Base-by-base conservation (phyloP, 2,113 vertebrate genomes). In the Solenodon paradoxus region DNA sequence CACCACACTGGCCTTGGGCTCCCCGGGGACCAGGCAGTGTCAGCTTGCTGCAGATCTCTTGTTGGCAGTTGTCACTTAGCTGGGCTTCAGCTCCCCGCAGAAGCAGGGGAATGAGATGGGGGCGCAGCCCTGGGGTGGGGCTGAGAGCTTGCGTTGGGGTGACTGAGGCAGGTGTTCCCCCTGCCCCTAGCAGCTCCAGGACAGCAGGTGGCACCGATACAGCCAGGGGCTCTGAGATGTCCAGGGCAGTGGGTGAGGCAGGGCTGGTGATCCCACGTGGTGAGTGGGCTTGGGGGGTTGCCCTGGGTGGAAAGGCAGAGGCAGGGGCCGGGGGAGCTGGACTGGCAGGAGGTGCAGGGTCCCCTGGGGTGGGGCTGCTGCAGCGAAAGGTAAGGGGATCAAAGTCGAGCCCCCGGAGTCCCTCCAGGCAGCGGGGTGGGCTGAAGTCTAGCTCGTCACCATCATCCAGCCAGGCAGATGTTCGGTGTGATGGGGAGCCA, bases 21-120 rank as follows among this genome's bases (percentile, higher is more conserved):
- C 83, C 93, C 35, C 55, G 63, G 28, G 79, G 77, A 72, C 63
- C 85, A 8, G 97, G 66, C 8, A 79, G 82, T 42, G 88, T 90
- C 59, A 98, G 88, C 83, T 99, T 98, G 95, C 97, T 98, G 95
- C 96, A 95, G 71, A 98, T 95, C 93, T 99, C 98, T 63, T 97
- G 97, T 63, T 98, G 98, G 85, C 98, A 98, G 95, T 97, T 97
- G 80, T 98, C 98, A 2, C 97, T 98, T 42, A 98, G 98, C 92
- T 98, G 98, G 47, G 98, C 96, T 53, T 98, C 98, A 3, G 98
- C 98, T 68, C 98, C 98, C 35, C 95, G 97, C 32, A 99, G 97
- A 82, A 99, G 98, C 97, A 98, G 96, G 35, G 98, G 98, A 84
- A 99, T 98, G 97, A 98, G 98, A 87, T 98, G 98, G 5, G 99